Percentiles rank a stretch among this genome's conserved stretches.
Conservation (phyloP, 30 jellyfish, hydroid and myxozoan genomes). For the Cassiopea xamachana region DNA sequence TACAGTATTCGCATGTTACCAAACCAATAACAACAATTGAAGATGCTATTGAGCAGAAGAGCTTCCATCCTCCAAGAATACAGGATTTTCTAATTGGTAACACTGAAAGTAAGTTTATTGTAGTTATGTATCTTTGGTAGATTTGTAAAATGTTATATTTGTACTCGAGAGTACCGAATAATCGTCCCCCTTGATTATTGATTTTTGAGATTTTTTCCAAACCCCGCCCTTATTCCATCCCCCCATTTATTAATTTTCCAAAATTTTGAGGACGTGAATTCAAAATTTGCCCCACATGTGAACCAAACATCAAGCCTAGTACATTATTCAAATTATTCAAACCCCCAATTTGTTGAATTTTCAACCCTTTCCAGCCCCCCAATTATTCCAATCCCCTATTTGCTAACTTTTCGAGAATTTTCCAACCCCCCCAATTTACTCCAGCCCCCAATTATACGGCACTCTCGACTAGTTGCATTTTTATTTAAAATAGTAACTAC, state of each 20-base stretch:
- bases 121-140: not conserved
- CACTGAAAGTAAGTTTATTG: slow-evolving; percentile 40
- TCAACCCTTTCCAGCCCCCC: not conserved
- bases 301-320: not conserved
- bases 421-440: no score
- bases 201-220: no score
- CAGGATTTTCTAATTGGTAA: slow-evolving; percentile 41
- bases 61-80: slow-evolving; percentile 11
- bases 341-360: not conserved
- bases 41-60: slow-evolving; percentile 53
- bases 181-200: no score
- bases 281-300: not conserved
- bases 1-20: slow-evolving; percentile 12
- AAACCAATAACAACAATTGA: slow-evolving; percentile 42
- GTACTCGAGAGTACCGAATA: not conserved
- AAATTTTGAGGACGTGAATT: not conserved
- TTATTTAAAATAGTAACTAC: no score
- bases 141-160: not conserved
- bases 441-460: no score
- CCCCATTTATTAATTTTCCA: no score
- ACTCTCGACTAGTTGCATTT: no score
- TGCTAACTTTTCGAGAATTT: no score
- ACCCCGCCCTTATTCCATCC: no score
- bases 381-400: not conserved
- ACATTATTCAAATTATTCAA: not conserved